Evolutionary conservation across 92 coral and sea anemone genomes (phyloP).

Genomic region (Epizoanthus stellaris): DNA sequence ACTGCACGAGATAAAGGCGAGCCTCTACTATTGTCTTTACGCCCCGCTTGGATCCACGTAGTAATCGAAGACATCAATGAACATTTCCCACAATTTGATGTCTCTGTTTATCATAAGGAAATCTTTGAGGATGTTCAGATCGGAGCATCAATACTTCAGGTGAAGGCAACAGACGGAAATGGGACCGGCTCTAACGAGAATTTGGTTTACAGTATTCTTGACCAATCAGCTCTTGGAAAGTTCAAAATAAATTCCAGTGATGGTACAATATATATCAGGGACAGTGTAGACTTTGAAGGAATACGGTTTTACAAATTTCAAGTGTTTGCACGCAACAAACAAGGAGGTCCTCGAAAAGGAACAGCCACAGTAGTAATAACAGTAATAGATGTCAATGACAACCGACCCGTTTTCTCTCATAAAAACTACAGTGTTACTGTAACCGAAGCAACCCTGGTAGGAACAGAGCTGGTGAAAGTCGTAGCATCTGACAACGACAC

Average conservation of each 20-base stretch:
- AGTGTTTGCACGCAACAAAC: conserved; percentile 49
- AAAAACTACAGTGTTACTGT: conserved; percentile 48
- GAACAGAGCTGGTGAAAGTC: conserved; percentile 37
- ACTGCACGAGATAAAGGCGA: conserved; percentile 58
- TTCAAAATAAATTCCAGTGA: conserved; percentile 52
- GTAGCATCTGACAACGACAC: conserved; percentile 59
- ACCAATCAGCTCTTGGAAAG: background rate
- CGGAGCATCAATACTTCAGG: conserved; percentile 54
- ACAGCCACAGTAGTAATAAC: conserved; percentile 44
- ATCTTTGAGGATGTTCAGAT: conserved; percentile 40
- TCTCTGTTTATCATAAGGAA: conserved; percentile 57
- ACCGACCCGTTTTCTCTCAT: conserved; percentile 53
- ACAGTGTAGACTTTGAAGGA: conserved; percentile 51
- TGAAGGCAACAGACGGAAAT: conserved; percentile 57
- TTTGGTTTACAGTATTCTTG: conserved; percentile 44
- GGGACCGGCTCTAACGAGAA: conserved; percentile 11
- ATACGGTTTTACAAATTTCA: conserved; percentile 52
- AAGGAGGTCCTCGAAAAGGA: conserved; percentile 35
- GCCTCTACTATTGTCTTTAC: conserved; percentile 33
- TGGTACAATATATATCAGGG: conserved; percentile 49
- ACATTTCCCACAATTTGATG: conserved; percentile 58
- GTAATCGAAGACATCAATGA: conserved; percentile 48
- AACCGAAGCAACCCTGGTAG: conserved; percentile 42
- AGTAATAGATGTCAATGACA: conserved; percentile 63
- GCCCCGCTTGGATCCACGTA: conserved; percentile 33